These are phyloP conservation scores for Turritopsis dohrnii DNA, from an alignment of 30 jellyfish, hydroid and myxozoan genomes.

Conservation along the genomic window DNA sequence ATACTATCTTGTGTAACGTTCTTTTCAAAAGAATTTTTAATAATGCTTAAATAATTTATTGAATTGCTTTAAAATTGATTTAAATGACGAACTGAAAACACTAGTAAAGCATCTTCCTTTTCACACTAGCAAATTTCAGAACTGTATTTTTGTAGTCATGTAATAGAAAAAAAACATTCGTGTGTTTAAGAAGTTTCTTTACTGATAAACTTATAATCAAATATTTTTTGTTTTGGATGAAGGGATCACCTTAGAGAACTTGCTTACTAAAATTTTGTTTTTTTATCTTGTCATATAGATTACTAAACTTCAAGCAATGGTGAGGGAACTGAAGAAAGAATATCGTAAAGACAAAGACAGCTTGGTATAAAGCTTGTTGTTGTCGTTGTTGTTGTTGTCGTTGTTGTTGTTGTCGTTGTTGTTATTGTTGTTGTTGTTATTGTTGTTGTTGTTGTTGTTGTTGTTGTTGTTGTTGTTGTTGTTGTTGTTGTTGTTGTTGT, in stretches of 20 bases:
- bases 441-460: too few species aligned
- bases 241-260: too few species aligned
- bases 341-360: slow-evolving; percentile 62
- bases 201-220: too few species aligned
- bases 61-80: neutral
- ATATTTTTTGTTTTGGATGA: too few species aligned
- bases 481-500: too few species aligned
- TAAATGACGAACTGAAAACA: neutral
- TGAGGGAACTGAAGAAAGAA: slow-evolving; percentile 64
- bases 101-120: neutral
- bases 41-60: neutral
- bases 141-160: too few species aligned
- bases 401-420: too few species aligned
- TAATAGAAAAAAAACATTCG: too few species aligned
- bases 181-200: neutral
- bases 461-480: too few species aligned
- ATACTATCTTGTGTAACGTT: neutral
- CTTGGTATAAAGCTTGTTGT: slow-evolving; percentile 35
- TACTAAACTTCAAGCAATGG: slow-evolving; percentile 46
- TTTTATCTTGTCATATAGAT: too few species aligned
- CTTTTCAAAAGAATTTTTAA: neutral
- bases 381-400: neutral
- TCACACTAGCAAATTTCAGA: neutral
- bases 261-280: too few species aligned
- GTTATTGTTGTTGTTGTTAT: too few species aligned